Percentiles rank a stretch among this genome's conserved stretches.
Evolutionary conservation across 2,113 vertebrate genomes (phyloP).

Genomic region (Hypanus sabinus): DNA sequence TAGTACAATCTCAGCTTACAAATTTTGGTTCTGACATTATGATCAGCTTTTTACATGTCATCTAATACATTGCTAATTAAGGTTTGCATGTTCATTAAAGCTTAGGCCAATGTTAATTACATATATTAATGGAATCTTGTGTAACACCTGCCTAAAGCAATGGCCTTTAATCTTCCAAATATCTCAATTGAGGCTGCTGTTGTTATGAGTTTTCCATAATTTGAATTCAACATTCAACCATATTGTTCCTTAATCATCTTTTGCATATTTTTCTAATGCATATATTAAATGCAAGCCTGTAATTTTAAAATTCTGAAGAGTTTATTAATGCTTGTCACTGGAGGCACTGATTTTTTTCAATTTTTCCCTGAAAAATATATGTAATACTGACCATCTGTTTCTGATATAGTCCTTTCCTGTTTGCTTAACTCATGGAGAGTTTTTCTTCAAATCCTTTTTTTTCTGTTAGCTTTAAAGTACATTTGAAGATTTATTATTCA

Average conservation of each 20-base stretch:
- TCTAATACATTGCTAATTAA: slow-evolving; percentile 94
- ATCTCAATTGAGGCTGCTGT: slow-evolving; percentile 78
- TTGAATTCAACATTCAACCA: slow-evolving; percentile 23
- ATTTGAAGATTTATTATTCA: slow-evolving; percentile 16
- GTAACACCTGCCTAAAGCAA: slow-evolving; percentile 89
- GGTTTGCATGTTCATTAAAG: slow-evolving; percentile 96
- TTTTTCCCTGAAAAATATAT: slow-evolving; percentile 70
- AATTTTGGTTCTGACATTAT: slow-evolving; percentile 30
- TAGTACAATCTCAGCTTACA: background rate
- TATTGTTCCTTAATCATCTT: slow-evolving; percentile 14
- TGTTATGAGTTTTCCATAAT: slow-evolving; percentile 32
- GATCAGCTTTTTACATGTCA: slow-evolving; percentile 66
- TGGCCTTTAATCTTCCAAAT: slow-evolving; percentile 86
- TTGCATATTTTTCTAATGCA: slow-evolving; percentile 36
- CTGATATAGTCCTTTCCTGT: slow-evolving; percentile 72
- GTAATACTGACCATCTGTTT: slow-evolving; percentile 72
- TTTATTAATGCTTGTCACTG: slow-evolving; percentile 49
- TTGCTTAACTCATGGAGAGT: slow-evolving; percentile 60
- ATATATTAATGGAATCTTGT: slow-evolving; percentile 93
- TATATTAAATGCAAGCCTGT: slow-evolving; percentile 33
- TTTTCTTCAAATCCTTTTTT: slow-evolving; percentile 45
- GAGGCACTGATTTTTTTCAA: slow-evolving; percentile 66
- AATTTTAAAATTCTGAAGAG: slow-evolving; percentile 37
- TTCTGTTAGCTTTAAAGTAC: slow-evolving; percentile 49
- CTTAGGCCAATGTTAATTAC: slow-evolving; percentile 95